Evolutionary conservation across 2,888 invertebrate genomes (phyloP), one percentile per base, ranked within the genome.

Genomic region (Agrotis puta): DNA sequence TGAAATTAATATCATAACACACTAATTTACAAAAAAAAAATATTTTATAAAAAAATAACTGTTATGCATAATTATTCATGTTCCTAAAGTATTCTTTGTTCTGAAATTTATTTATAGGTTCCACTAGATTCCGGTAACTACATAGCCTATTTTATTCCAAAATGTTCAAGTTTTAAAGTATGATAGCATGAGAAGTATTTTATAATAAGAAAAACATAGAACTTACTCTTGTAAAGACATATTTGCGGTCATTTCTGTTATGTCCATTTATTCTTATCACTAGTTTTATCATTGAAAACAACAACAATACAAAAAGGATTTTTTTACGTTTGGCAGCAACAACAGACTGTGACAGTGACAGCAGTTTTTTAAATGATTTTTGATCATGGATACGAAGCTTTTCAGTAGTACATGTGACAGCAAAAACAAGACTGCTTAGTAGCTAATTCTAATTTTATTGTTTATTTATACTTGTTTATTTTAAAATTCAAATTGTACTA

Each of bases 201-300:
- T 45, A 45, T 7, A 27, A 13, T 39, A 16, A n/a, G n/a, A 22
- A n/a, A 20, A 24, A 13, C 7, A 56, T 27, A 13, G 6, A 16
- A 72, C 82, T 72, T 72, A 83, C 83, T 72, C 70, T 53, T 71
- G 56, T 45, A 82, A n/a, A 9, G 83, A 77, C 72, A 83, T 69
- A 27, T 79, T 74, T 27, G 72, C 68, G 27, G 79, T 85, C 45
- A 57, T 57, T 58, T 79, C 70, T 45, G 61, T 61, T 13, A 83
- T 64, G 20, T 79, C 79, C 82, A 83, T 84, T 39, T 51, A 13
- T 64, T 61, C n/a, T 73, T 64, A 64, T 47, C n/a, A 64, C 27
- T 58, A 27, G 22, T 66, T 56, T 70, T 70, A 48, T 47, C 57
- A 76, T 76, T 67, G 22, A 76, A 50, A 75, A 53, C 70, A 74